Conservation (phyloP, 2,113 vertebrate species). For the Nothoprocta perdicaria region DNA sequence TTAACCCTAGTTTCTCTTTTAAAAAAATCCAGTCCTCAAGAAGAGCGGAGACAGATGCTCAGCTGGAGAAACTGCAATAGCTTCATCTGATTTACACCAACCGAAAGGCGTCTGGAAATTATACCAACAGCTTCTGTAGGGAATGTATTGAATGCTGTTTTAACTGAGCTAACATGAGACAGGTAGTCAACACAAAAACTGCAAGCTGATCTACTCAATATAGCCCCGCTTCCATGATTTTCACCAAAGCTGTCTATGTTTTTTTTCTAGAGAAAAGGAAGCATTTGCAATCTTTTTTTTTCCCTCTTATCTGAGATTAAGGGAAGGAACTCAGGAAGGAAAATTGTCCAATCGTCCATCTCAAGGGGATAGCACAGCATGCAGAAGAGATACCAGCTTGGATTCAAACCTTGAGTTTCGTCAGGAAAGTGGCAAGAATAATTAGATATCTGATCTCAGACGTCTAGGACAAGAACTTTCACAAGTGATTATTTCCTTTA, state of each 20-base stretch:
- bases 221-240: neutral
- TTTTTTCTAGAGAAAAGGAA: neutral
- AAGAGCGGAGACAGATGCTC: neutral
- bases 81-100: neutral
- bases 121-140: neutral
- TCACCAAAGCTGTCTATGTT: neutral
- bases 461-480: neutral
- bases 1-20: neutral
- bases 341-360: neutral
- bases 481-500: neutral
- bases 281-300: neutral
- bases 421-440: fast-evolving
- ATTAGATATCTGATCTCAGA: neutral
- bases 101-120: neutral
- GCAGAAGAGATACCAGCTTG: neutral
- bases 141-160: neutral
- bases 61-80: neutral
- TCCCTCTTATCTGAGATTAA: neutral
- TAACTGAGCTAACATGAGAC: neutral
- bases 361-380: neutral
- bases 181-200: neutral
- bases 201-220: neutral
- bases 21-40: neutral
- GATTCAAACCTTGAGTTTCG: neutral
- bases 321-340: neutral